Evolutionary conservation across 1,140 invertebrate genomes (phyloP).

Genomic region (Ceratosolen fusciceps): DNA sequence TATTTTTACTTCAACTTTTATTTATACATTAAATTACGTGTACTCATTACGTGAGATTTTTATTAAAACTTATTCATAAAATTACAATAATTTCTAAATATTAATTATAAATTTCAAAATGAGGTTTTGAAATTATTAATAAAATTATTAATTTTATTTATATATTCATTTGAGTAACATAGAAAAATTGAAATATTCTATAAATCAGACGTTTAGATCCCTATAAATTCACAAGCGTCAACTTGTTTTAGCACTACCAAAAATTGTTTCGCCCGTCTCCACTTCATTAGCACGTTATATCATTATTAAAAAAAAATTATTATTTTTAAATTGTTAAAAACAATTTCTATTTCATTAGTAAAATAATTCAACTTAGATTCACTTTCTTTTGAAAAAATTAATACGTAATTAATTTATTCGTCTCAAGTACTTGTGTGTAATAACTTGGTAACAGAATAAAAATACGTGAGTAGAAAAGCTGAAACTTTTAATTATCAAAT

Average conservation of each 20-base stretch:
- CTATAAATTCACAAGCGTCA: constrained; percentile 8
- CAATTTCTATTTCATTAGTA: too few species aligned
- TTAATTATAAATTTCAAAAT: too few species aligned
- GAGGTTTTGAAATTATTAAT: too few species aligned
- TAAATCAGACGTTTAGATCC: constrained; percentile 20
- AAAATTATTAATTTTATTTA: neutral
- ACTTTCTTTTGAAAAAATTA: constrained; percentile 39
- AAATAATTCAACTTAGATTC: too few species aligned
- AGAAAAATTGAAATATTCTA: constrained; percentile 8
- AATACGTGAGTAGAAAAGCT: neutral
- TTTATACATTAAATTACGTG: neutral
- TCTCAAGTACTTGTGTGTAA: constrained; percentile 47
- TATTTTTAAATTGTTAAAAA: too few species aligned
- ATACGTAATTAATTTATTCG: constrained; percentile 11
- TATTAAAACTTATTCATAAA: too few species aligned
- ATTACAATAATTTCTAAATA: too few species aligned
- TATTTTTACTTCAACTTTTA: constrained; percentile 16
- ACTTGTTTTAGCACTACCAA: constrained; percentile 46
- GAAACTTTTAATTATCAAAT: neutral
- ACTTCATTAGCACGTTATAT: constrained; percentile 45
- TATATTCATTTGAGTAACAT: constrained; percentile 31
- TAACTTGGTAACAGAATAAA: constrained; percentile 38
- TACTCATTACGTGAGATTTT: too few species aligned
- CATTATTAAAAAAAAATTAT: constrained; percentile 39
- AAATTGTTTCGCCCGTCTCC: constrained; percentile 38